Percentiles rank a stretch among this genome's conserved stretches.
Evolutionary conservation across 2,113 vertebrate genomes (phyloP).

Genomic region (Myodes glareolus): DNA sequence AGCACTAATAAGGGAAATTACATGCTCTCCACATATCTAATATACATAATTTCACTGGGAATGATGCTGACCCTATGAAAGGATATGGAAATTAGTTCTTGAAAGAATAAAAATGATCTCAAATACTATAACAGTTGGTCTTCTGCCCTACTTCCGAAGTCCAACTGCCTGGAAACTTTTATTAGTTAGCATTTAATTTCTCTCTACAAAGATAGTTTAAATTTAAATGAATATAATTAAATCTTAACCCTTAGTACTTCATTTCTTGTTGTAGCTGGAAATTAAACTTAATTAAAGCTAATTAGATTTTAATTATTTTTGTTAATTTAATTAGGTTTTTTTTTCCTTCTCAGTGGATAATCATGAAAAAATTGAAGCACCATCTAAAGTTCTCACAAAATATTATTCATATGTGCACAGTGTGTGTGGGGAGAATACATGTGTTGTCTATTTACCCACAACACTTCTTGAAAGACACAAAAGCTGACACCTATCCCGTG

Average conservation of each 20-base stretch:
- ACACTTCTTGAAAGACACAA: background rate
- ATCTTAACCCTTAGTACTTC: background rate
- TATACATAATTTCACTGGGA: background rate
- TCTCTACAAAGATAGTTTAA: background rate
- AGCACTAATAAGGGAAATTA: background rate
- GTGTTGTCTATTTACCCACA: background rate
- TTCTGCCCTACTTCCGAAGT: background rate
- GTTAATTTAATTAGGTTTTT: background rate
- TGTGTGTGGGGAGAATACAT: background rate
- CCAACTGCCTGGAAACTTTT: background rate
- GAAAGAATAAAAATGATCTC: background rate
- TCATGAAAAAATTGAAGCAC: background rate
- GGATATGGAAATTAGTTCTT: background rate
- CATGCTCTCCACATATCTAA: slow-evolving; percentile 18
- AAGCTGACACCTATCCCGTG: background rate
- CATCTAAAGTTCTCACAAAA: slow-evolving; percentile 2
- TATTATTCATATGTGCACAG: background rate
- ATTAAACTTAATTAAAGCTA: slow-evolving; percentile 29
- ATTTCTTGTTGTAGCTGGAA: background rate
- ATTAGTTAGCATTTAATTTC: slow-evolving; percentile 25
- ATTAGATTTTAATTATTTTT: background rate
- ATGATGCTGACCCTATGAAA: background rate
- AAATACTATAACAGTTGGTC: background rate
- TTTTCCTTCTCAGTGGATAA: background rate
- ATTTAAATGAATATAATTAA: slow-evolving; percentile 43